These are phyloP conservation scores for Delia radicum DNA, from an alignment of 1,140 invertebrate species.

Conservation along the genomic window DNA sequence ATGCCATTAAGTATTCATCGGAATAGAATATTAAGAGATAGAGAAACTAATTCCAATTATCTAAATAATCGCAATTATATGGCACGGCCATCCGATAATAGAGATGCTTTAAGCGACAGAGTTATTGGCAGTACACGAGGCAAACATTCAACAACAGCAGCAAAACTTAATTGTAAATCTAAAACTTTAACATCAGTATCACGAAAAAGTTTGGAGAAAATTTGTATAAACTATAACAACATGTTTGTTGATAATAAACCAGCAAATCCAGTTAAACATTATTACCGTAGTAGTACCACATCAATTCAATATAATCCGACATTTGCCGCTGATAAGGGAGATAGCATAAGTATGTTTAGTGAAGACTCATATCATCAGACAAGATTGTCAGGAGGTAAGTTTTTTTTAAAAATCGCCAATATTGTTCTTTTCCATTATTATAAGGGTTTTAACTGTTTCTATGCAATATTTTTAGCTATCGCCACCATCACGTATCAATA, in stretches of 20 bases:
- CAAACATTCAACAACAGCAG: background rate
- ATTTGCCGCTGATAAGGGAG: background rate
- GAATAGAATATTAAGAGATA: background rate
- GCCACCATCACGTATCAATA: no score
- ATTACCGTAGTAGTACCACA: background rate
- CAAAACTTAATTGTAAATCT: no score
- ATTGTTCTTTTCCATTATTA: no score
- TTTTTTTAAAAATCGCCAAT: no score
- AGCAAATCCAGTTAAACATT: no score
- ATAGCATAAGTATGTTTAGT: background rate
- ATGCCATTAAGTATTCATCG: background rate
- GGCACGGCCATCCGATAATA: background rate
- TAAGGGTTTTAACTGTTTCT: no score
- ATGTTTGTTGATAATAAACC: background rate
- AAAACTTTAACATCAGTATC: background rate
- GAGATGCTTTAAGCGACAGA: background rate
- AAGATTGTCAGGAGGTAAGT: constrained; percentile 6
- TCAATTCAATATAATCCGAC: background rate
- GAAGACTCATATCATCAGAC: background rate
- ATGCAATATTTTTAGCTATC: no score
- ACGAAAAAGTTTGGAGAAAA: background rate
- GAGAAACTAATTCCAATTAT: no score
- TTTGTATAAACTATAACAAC: background rate
- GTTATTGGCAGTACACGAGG: background rate
- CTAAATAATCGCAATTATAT: background rate